These are phyloP conservation scores for Meganola albula DNA, from an alignment of 2,888 invertebrate genomes.

Conservation along the genomic window DNA sequence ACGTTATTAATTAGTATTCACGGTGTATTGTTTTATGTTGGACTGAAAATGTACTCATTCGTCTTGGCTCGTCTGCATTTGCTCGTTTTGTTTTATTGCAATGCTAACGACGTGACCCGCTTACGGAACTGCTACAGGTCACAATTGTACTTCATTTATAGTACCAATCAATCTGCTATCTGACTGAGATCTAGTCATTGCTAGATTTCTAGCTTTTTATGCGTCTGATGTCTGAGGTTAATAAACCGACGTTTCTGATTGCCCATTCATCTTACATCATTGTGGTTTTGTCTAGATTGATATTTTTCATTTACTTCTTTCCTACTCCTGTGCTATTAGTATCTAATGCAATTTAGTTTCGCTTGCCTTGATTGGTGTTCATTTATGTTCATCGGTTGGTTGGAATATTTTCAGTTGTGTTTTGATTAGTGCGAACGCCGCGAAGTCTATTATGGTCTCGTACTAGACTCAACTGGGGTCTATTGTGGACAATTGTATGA, in stretches of 20 bases:
- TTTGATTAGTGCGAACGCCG: conserved; percentile 29
- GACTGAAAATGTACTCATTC: conserved; percentile 43
- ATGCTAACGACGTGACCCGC: conserved; percentile 52
- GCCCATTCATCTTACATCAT: conserved; percentile 75
- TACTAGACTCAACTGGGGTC: conserved; percentile 35
- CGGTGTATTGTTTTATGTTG: conserved; percentile 30
- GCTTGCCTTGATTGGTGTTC: conserved; percentile 35
- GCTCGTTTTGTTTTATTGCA: conserved; percentile 56
- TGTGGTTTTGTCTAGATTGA: conserved; percentile 56
- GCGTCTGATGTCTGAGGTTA: conserved; percentile 68
- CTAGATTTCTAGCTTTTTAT: conserved; percentile 72
- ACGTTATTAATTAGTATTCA: conserved; percentile 44
- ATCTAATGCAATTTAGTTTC: conserved; percentile 38
- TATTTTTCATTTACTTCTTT: conserved; percentile 54
- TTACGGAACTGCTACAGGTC: conserved; percentile 54
- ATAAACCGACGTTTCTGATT: conserved; percentile 68
- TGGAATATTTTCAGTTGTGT: conserved; percentile 24
- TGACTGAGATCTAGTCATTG: conserved; percentile 65
- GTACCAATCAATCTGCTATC: conserved; percentile 73
- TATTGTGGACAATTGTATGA: conserved; percentile 44
- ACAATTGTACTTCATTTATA: conserved; percentile 64
- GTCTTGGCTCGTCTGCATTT: conserved; percentile 45
- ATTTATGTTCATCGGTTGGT: conserved; percentile 11
- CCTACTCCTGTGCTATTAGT: conserved; percentile 46
- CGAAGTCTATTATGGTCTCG: conserved; percentile 39